Evolutionary conservation across 2,797 vertebrate species (phyloP), one percentile per base, ranked within the genome.

Genomic region (Tinamus major): DNA sequence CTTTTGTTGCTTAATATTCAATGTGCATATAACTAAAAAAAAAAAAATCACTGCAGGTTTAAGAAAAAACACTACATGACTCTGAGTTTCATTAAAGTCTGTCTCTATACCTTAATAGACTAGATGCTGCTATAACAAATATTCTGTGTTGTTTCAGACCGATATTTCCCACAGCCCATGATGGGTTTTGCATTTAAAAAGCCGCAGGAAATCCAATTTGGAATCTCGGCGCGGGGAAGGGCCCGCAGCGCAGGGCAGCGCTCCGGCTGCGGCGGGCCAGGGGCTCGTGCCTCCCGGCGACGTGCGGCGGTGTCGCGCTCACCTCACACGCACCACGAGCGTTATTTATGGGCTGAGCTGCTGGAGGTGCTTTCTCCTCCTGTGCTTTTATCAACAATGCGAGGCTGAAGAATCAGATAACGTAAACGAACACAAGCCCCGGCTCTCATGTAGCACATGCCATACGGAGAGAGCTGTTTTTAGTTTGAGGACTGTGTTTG

Each of bases 401-500:
- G 90, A 85, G 94, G 75, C 89, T 96, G 72, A 94, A 97, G 94
- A 94, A 94, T 94, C 95, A 96, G 96, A 96, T 96, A 97, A 96
- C 23, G 5, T 96, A 97, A 94, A 97, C 56, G 64, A 96, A 96
- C 81, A 87, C 88, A 93, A 92, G 87, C 61, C 48, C 65, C 75
- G 53, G 69, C 69, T 86, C 93, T 97, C 92, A 94, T 91, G 87
- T 93, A 53, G 76, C 91, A 90, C 61, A 63, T 77, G 90, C 89
- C 92, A 80, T 71, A 92, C 23, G 26, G 91, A 77, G 90, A 96
- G 96, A 95, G 94, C 97, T 96, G 97, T 96, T 97, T 98, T 98
- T 93, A 97, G 96, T 93, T 96, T 91, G 92, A 95, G 91, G 83
- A 85, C 88, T 97, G 96, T 97, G 96, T 97, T 98, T 97, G 94